Evolutionary conservation across 1,140 invertebrate genomes (phyloP).

Genomic region (Lepidotrigona ventralis): DNA sequence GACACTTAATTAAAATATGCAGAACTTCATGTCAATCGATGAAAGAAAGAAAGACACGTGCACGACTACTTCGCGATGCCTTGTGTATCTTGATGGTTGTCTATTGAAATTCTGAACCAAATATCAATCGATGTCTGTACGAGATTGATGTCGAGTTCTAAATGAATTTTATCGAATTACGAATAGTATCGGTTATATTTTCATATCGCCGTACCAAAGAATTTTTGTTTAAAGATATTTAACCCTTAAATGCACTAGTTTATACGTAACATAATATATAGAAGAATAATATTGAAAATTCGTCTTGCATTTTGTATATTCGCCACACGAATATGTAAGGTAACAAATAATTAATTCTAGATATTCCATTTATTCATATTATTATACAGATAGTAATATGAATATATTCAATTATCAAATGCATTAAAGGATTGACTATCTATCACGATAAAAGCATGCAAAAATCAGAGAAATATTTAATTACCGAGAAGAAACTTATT

Average conservation of each 20-base stretch:
- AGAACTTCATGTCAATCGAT: background rate
- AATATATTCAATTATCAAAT: background rate
- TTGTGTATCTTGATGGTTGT: background rate
- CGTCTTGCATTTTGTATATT: background rate
- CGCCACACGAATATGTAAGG: no score
- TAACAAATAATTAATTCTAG: no score
- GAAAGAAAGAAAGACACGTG: background rate
- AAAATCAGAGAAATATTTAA: conserved; percentile 8
- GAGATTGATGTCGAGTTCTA: background rate
- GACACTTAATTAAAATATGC: background rate
- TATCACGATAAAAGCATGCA: background rate
- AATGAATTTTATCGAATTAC: no score
- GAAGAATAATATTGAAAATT: background rate
- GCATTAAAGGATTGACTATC: background rate
- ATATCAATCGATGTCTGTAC: background rate
- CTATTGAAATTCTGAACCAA: background rate
- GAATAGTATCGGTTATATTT: background rate
- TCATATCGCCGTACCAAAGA: no score
- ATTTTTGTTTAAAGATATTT: background rate
- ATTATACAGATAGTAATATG: background rate
- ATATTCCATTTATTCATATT: background rate
- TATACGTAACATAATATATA: background rate
- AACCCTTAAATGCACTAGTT: background rate
- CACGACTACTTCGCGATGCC: background rate
- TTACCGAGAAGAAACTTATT: background rate